Percentiles rank a stretch among this genome's conserved stretches.
Evolutionary conservation across 2,113 vertebrate genomes (phyloP).

Genomic region (Hippocampus barbouri): DNA sequence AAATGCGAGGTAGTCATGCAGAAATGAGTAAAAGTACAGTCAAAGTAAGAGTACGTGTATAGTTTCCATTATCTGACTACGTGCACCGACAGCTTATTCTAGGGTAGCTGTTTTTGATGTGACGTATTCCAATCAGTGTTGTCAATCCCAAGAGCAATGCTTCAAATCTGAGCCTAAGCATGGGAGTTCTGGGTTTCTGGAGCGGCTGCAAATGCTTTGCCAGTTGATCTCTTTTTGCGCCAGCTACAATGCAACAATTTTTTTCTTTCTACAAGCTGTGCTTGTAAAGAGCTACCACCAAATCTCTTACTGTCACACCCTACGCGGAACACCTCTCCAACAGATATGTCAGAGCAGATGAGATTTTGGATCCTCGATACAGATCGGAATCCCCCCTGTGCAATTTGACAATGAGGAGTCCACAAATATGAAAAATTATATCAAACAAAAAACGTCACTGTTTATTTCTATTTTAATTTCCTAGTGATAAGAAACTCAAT

Average conservation of each 20-base stretch:
- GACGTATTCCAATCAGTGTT: conserved; percentile 25
- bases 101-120: conserved; percentile 27
- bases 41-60: neutral
- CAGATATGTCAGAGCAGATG: neutral
- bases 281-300: neutral
- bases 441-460: neutral
- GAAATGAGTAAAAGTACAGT: neutral
- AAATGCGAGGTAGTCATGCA: neutral
- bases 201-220: conserved; percentile 38
- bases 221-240: conserved; percentile 16
- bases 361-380: neutral
- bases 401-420: neutral
- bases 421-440: neutral
- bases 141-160: conserved; percentile 23
- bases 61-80: neutral
- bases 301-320: neutral
- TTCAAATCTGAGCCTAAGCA: conserved; percentile 17
- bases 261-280: conserved; percentile 18
- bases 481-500: too few relatives aligned
- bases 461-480: too few relatives aligned
- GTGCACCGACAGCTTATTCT: conserved; percentile 12
- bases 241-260: conserved; percentile 15
- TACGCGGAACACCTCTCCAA: neutral
- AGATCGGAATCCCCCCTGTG: neutral
- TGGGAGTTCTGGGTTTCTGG: conserved; percentile 15